phyloP scores from a whole-genome alignment of 2,797 vertebrate genomes.

The Neostethus bicornis region DNA sequence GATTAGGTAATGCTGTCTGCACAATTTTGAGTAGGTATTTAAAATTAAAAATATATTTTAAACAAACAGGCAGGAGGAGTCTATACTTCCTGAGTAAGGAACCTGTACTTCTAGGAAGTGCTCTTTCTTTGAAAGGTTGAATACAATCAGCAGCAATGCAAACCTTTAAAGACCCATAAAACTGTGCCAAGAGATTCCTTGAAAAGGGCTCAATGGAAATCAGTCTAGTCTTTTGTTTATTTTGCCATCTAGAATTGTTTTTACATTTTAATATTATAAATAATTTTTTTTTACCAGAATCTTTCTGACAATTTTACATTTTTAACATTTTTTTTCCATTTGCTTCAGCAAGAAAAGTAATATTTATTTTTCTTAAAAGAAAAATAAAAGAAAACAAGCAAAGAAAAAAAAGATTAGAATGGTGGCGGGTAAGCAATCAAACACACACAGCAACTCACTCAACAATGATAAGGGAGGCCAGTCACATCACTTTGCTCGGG shows the following conservation, averaged over 20 bases:
- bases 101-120: conserved; percentile 18
- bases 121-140: conserved; percentile 17
- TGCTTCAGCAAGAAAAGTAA: neutral
- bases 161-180: neutral
- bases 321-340: no score
- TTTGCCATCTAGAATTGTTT: neutral
- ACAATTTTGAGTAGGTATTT: neutral
- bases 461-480: conserved; percentile 2
- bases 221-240: neutral
- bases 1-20: neutral
- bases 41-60: neutral
- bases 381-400: neutral
- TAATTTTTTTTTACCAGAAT: neutral
- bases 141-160: conserved; percentile 4
- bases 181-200: neutral
- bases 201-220: conserved; percentile 12
- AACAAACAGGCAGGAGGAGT: conserved; percentile 5
- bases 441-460: neutral
- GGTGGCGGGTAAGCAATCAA: neutral
- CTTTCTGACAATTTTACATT: neutral
- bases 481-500: neutral
- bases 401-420: neutral
- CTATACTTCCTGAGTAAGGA: conserved; percentile 1
- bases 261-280: neutral
- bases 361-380: neutral